A percentile compares a stretch with the other conserved stretches of the same genome.
Conservation (phyloP, 2,888 invertebrate species). For the Cheilosia impressa region DNA sequence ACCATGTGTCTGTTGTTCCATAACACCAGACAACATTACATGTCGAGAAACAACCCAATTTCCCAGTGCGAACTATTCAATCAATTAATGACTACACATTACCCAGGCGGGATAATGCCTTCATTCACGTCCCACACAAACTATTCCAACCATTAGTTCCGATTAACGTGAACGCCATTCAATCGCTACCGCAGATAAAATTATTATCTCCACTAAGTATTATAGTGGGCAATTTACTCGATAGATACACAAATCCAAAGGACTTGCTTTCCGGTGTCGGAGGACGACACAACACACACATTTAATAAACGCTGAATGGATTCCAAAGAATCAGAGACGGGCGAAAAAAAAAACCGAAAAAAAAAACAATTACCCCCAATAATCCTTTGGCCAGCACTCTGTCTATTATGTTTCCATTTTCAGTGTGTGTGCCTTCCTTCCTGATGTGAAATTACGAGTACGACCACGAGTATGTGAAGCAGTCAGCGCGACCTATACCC, state of each 20-base stretch:
- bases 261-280: constrained; percentile 31
- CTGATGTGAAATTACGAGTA: constrained; percentile 9
- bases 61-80: constrained; percentile 58
- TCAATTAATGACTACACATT: constrained; percentile 64
- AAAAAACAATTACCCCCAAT: constrained; percentile 59
- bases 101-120: not conserved
- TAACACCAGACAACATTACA: constrained; percentile 11
- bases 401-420: constrained; percentile 22
- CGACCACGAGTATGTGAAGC: not conserved
- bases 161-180: constrained; percentile 63
- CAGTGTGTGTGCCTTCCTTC: constrained; percentile 4
- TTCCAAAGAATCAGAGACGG: constrained; percentile 3
- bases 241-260: constrained; percentile 44
- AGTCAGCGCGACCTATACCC: not conserved
- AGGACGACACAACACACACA: constrained; percentile 19
- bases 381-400: constrained; percentile 58
- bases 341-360: not conserved
- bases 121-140: constrained; percentile 24
- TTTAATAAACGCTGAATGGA: constrained; percentile 42
- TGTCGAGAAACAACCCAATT: constrained; percentile 50
- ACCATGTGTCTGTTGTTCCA: constrained; percentile 22
- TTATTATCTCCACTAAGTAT: constrained; percentile 70
- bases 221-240: constrained; percentile 61
- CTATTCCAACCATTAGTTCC: constrained; percentile 68
- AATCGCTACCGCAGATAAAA: constrained; percentile 65